Percentiles rank a stretch among this genome's conserved stretches.
These are phyloP conservation scores for Protophormia terraenovae DNA, from an alignment of 2,888 invertebrate species.

Conservation along the genomic window DNA sequence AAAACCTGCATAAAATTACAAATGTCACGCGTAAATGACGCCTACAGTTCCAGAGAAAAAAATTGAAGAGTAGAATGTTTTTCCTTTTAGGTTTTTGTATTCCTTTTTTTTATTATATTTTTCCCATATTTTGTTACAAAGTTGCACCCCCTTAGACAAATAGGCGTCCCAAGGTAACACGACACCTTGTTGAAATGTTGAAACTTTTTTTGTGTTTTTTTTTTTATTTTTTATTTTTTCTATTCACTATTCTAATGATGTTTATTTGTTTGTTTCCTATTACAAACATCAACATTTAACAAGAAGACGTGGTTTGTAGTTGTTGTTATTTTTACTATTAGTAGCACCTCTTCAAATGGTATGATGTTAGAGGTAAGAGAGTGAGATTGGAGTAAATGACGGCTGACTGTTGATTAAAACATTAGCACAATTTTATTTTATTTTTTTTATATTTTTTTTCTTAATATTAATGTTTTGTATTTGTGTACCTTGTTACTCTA, in stretches of 20 bases:
- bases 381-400: neutral
- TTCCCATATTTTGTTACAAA: neutral
- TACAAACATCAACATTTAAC: neutral
- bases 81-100: neutral
- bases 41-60: constrained; percentile 29
- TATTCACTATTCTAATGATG: neutral
- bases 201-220: neutral
- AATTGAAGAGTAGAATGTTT: neutral
- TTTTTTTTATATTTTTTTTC: neutral
- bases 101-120: neutral
- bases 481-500: neutral
- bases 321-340: neutral
- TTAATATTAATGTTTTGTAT: neutral
- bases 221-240: neutral
- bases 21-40: constrained; percentile 54
- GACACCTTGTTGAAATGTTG: constrained; percentile 24
- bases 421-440: constrained; percentile 49
- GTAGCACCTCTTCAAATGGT: neutral
- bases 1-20: constrained; percentile 57
- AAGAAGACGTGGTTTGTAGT: neutral
- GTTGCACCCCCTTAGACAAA: constrained; percentile 44
- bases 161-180: constrained; percentile 25
- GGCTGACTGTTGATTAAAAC: constrained; percentile 47
- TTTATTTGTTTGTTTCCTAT: neutral
- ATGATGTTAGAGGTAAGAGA: neutral